Conservation (phyloP, 1,140 invertebrate genomes). For the Trachymyrmex cornetzi region DNA sequence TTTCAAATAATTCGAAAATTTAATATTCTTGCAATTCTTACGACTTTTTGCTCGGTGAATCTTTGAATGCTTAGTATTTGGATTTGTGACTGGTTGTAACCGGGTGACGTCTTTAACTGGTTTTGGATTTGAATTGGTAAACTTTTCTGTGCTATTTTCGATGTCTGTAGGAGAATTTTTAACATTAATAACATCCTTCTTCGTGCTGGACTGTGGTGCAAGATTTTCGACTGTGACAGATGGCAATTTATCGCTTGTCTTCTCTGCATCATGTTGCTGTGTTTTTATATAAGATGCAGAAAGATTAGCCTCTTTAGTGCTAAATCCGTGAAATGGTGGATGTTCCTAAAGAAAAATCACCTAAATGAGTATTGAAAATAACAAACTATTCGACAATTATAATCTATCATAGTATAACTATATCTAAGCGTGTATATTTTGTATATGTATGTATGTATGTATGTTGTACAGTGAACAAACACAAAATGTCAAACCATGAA, state of each 20-base stretch:
- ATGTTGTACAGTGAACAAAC: neutral
- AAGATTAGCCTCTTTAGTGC: slow-evolving; percentile 82
- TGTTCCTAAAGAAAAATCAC: slow-evolving; percentile 80
- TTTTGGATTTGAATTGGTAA: slow-evolving; percentile 51
- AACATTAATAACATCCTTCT: slow-evolving; percentile 59
- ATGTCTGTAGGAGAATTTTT: slow-evolving; percentile 68
- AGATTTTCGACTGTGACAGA: slow-evolving; percentile 48
- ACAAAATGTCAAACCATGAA: neutral
- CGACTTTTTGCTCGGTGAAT: slow-evolving; percentile 70
- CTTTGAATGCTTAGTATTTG: slow-evolving; percentile 64
- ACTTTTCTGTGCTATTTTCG: slow-evolving; percentile 63
- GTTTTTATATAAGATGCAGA: slow-evolving; percentile 80
- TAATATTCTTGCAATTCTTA: slow-evolving; percentile 76
- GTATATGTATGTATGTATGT: no score
- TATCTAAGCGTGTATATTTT: neutral
- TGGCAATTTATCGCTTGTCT: slow-evolving; percentile 57
- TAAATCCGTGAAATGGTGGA: slow-evolving; percentile 85
- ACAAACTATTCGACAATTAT: neutral
- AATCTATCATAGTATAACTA: neutral
- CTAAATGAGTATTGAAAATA: slow-evolving; percentile 4
- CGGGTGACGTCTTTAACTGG: slow-evolving; percentile 6
- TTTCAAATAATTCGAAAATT: slow-evolving; percentile 80
- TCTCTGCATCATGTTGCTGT: slow-evolving; percentile 78
- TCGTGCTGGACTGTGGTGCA: slow-evolving; percentile 62
- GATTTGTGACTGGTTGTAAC: slow-evolving; percentile 27